Evolutionary conservation across 2,797 vertebrate species (phyloP), one percentile per base, ranked within the genome.

Genomic region (Neomorphus geoffroyi): DNA sequence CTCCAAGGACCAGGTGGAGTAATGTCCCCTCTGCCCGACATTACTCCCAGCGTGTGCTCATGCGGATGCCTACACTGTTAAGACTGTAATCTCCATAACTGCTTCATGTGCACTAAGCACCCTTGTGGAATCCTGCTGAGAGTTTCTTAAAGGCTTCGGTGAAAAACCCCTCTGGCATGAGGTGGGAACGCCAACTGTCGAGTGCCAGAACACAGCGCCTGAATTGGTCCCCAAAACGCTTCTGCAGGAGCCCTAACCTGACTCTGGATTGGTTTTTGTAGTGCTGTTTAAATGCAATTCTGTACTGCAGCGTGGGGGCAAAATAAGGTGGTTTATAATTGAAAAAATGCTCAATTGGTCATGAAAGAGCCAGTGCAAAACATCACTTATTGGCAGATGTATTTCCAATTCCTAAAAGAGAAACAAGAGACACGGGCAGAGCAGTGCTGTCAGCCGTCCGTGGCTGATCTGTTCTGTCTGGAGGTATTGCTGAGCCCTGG

Each of bases 91-190:
- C 97, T 98, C 97, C 98, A 98, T 99, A 98, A 98, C 98, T 98
- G 98, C 98, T 98, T 98, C 98, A 98, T 98, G 98, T 98, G 98
- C 98, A 98, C 98, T 97, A 89, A 97, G 98, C 98, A 98, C 97
- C 98, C 98, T 98, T 98, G 98, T 99, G 98, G 99, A 99, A 99
- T 99, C 98, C 98, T 99, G 98, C 98, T 99, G 98, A 96, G 95
- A 96, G 96, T 97, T 98, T 97, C 96, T 95, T 66, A 94, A 97
- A 94, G 92, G 92, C 95, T 97, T 97, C 90, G 50, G 51, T 88
- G 94, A 96, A 96, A 93, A 92, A 70, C 39, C 86, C 66, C 43
- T 91, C 50, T 0, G 14, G 94, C 81, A 39, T 1, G 1, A 70
- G 81, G 70, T 79, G 78, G 80, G 58, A 84, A 70, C 0, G 1